These are phyloP conservation scores for Yponomeuta plumbellus DNA, from an alignment of 2,888 invertebrate species.

Conservation along the genomic window DNA sequence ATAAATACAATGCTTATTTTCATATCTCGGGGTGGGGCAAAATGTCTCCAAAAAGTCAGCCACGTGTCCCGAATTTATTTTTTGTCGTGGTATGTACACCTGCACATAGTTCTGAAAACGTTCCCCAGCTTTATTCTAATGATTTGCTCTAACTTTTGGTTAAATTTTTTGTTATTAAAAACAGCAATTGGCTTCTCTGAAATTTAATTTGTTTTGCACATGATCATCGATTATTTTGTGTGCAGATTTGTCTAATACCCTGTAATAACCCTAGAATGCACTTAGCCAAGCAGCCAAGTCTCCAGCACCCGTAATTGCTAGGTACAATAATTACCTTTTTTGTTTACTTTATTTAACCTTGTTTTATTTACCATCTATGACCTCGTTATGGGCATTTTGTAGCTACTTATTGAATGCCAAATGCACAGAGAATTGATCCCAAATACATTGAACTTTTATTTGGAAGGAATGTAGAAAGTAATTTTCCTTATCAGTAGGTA, in stretches of 20 bases:
- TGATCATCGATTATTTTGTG: constrained; percentile 52
- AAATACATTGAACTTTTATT: neutral
- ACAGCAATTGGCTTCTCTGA: constrained; percentile 19
- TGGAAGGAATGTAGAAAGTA: too few relatives aligned
- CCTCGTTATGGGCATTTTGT: constrained; percentile 23
- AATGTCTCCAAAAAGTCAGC: constrained; percentile 60
- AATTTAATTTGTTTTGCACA: constrained; percentile 40
- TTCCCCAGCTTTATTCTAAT: neutral
- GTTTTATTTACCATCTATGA: constrained; percentile 21
- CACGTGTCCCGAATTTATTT: constrained; percentile 66
- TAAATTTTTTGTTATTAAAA: neutral
- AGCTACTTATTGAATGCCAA: neutral
- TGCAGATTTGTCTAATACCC: constrained; percentile 33
- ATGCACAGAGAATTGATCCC: neutral
- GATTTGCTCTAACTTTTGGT: neutral
- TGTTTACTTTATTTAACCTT: constrained; percentile 20
- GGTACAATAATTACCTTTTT: neutral
- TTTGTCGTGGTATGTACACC: constrained; percentile 24
- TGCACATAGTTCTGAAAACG: neutral
- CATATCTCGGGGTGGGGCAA: constrained; percentile 69
- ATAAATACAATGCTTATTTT: constrained; percentile 48
- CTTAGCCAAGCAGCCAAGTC: neutral
- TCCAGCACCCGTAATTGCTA: too few relatives aligned
- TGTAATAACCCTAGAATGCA: neutral
- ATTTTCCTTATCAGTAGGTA: too few relatives aligned